These are phyloP conservation scores for Crotalus tigris DNA, from an alignment of 2,113 vertebrate genomes.

Conservation along the genomic window DNA sequence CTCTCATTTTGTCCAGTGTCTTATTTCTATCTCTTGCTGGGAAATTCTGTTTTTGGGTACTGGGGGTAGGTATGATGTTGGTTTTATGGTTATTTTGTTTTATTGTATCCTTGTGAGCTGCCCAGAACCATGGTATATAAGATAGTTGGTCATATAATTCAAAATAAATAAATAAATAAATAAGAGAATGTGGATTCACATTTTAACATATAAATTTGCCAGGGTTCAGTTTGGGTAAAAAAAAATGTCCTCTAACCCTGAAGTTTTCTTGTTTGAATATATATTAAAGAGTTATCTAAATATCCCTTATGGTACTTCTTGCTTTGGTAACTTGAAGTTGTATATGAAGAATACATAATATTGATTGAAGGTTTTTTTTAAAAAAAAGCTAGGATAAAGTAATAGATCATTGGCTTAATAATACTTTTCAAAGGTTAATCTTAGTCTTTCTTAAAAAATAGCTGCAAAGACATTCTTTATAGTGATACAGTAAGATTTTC, in stretches of 20 bases:
- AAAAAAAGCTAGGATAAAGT: conserved; percentile 37
- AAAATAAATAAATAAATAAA: background rate
- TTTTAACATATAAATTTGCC: background rate
- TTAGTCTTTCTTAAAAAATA: conserved; percentile 42
- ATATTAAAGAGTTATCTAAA: background rate
- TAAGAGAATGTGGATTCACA: background rate
- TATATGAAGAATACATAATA: conserved; percentile 5
- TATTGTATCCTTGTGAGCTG: background rate
- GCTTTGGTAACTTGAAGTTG: background rate
- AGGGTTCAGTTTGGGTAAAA: background rate
- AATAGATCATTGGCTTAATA: conserved; percentile 36
- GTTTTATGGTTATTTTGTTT: background rate
- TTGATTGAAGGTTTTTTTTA: background rate
- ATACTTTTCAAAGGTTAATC: conserved; percentile 33
- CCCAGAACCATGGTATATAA: background rate
- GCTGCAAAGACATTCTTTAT: conserved; percentile 23
- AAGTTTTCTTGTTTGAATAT: background rate
- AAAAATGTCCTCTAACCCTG: background rate
- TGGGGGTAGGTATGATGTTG: background rate
- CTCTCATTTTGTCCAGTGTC: background rate
- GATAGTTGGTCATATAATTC: background rate
- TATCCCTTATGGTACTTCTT: background rate
- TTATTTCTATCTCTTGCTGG: background rate
- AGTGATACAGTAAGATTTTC: conserved; percentile 28
- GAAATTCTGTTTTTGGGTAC: background rate